Percentiles rank a stretch among this genome's conserved stretches.
These are phyloP conservation scores for Rhincodon typus DNA, from an alignment of 2,797 vertebrate species.

Conservation along the genomic window DNA sequence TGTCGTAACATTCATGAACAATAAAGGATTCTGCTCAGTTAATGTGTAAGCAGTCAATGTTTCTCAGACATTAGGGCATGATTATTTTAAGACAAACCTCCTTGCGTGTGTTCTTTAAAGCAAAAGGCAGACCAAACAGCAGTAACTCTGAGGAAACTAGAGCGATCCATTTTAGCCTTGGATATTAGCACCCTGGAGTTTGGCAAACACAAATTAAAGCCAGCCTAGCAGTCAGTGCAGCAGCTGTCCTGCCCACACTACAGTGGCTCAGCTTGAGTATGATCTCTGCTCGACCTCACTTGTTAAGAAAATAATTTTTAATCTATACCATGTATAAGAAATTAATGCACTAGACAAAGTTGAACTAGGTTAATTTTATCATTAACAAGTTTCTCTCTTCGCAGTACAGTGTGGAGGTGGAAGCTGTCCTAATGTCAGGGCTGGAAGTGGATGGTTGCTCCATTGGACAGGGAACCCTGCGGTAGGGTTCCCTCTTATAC, in stretches of 20 bases:
- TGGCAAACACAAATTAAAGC: neutral
- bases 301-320: neutral
- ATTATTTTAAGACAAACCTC: neutral
- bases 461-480: no score
- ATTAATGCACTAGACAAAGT: neutral
- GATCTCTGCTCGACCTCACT: neutral
- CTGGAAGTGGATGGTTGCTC: no score
- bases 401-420: no score
- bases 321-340: neutral
- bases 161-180: neutral
- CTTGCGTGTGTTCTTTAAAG: neutral
- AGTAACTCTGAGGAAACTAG: neutral
- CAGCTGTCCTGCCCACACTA: neutral
- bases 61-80: neutral
- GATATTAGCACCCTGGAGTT: neutral
- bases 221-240: neutral
- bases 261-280: neutral
- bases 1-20: neutral
- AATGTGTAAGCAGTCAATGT: neutral
- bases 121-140: neutral
- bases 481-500: no score
- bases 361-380: neutral
- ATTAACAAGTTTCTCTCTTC: neutral
- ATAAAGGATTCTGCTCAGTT: neutral
- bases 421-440: no score